A percentile compares a stretch with the other conserved stretches of the same genome.
phyloP scores from a whole-genome alignment of 2,113 vertebrate species.

The Hemiscyllium ocellatum region DNA sequence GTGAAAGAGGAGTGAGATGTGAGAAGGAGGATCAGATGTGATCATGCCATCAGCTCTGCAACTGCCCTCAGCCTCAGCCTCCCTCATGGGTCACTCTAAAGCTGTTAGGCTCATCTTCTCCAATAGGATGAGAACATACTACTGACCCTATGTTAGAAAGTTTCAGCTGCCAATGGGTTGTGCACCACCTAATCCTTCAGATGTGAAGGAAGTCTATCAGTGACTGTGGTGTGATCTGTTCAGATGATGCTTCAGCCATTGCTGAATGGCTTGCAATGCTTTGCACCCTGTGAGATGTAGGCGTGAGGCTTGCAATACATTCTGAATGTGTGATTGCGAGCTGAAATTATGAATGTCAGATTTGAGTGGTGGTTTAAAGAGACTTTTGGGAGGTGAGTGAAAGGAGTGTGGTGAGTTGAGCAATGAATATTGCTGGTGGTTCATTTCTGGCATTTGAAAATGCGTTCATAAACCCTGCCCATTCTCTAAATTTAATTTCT shows the following conservation, averaged over 20 bases:
- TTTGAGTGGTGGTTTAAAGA: neutral
- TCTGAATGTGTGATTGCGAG: neutral
- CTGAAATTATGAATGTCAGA: neutral
- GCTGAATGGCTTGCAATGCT: neutral
- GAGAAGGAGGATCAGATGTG: neutral
- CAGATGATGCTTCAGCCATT: neutral
- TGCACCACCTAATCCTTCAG: neutral
- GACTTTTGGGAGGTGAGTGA: neutral
- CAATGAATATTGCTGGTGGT: neutral
- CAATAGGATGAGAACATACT: neutral
- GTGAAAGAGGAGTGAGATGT: neutral
- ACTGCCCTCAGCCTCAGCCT: neutral
- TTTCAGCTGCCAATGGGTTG: neutral
- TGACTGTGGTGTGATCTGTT: neutral
- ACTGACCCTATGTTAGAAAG: neutral
- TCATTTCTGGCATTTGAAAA: neutral
- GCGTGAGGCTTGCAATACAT: neutral
- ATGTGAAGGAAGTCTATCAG: too few relatives aligned
- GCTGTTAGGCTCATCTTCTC: neutral
- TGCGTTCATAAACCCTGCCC: neutral
- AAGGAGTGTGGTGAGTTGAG: neutral
- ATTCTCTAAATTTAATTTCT: neutral
- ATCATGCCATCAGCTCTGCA: neutral
- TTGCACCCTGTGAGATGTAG: neutral
- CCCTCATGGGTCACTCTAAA: too few relatives aligned